phyloP scores from a whole-genome alignment of 2,888 invertebrate genomes.

The Agelastica alni region DNA sequence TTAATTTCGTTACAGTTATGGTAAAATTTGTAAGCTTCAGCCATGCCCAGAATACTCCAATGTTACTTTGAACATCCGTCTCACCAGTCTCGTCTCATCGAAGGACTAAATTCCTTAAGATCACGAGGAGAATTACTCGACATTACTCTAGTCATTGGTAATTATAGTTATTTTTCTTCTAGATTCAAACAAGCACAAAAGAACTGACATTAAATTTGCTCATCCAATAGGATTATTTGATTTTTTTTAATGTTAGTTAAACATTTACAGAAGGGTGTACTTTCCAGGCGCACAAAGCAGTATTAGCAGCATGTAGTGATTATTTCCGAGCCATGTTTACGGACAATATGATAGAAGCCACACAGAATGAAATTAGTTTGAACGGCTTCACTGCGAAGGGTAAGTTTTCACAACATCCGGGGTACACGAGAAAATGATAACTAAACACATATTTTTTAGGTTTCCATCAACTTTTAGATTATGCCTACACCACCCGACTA shows the following conservation, averaged over 20 bases:
- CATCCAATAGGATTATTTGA: no score
- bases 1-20: conserved; percentile 24
- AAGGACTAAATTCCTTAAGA: conserved; percentile 66
- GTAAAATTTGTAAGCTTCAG: conserved; percentile 9
- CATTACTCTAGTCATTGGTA: conserved; percentile 66
- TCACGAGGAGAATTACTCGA: conserved; percentile 67
- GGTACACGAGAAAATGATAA: no score
- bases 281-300: conserved; percentile 71
- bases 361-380: conserved; percentile 66
- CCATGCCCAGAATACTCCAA: conserved; percentile 53
- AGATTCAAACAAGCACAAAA: no score
- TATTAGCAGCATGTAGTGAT: conserved; percentile 73
- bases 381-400: conserved; percentile 69
- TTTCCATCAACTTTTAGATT: conserved; percentile 67
- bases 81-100: conserved; percentile 62
- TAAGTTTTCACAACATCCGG: no score
- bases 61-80: conserved; percentile 61
- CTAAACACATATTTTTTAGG: no score
- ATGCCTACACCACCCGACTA: conserved; percentile 70
- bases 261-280: conserved; percentile 58
- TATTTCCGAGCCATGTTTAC: conserved; percentile 80
- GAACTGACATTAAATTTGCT: no score
- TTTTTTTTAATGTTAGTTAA: no score
- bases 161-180: no score
- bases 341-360: conserved; percentile 69